Base-by-base conservation (phyloP, 1,140 invertebrate genomes). In the Papilio dardanus region DNA sequence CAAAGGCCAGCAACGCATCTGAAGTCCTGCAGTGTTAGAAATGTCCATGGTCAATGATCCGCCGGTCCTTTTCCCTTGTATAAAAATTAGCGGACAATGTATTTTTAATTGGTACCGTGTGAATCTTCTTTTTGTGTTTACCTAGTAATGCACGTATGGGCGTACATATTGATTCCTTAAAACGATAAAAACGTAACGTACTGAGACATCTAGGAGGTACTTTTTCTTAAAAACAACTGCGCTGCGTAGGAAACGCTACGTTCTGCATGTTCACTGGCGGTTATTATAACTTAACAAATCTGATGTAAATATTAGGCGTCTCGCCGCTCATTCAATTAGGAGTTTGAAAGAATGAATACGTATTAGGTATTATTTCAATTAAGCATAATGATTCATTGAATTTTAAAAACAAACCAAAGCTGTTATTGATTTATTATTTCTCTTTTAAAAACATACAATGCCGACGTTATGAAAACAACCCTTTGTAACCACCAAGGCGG, bases 351-450 rank as follows among this genome's bases (percentile, higher is more conserved):
- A 46, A 6, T 46, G 42, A 19, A 54, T 28, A 24, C 19, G 21
- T 24, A 54, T 54, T 21, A 54, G 50, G 21, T 54, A 54, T 54
- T 54, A 54, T 54, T 54, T 21, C 3, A 54, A 24, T 54, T 54
- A 54, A 54, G 50, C 21, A 24, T 54, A 24, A 24, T 54, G 50
- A 54, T 24, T 54, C 21, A 54, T 62, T 62, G 21, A 14, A 28
- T 62, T 28, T 28, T 30, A 28, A 28, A 62, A 62, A 28, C 54
- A 62, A 24, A 54, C 50, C 50, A 54, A 46, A 24, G 50, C 21
- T 28, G 12, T 62, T 62, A 62, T 62, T 62, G 54, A 62, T 62
- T 8, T 14, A 62, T 58, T 28, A 58, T 58, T 58, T 58, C 12
- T 58, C 54, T 28, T 28, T n/a, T 28, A 58, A 58, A 58, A 28